These are phyloP conservation scores for Gerris buenoi DNA, from an alignment of 1,140 invertebrate species.

Conservation along the genomic window DNA sequence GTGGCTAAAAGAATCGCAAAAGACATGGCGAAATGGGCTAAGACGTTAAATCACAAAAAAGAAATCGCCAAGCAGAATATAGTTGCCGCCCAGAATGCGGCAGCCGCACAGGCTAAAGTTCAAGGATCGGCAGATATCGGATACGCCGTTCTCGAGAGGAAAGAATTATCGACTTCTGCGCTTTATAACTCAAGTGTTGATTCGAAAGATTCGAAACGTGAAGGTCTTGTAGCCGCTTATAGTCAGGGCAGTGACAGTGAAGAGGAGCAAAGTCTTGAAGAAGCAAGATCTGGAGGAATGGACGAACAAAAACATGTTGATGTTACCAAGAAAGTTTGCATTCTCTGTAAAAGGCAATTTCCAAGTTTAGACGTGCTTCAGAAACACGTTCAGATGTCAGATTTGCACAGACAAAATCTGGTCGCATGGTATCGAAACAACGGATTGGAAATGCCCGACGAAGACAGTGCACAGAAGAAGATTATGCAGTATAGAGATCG, in stretches of 20 bases:
- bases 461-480: conserved; percentile 35
- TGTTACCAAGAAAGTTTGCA: conserved; percentile 77
- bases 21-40: conserved; percentile 92
- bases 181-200: conserved; percentile 8
- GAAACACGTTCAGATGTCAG: conserved; percentile 85
- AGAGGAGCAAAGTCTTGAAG: conserved; percentile 43
- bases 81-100: conserved; percentile 36
- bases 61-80: conserved; percentile 56
- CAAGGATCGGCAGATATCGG: conserved; percentile 75
- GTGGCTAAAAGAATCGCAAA: conserved; percentile 96
- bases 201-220: conserved; percentile 8
- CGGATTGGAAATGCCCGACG: conserved; percentile 35
- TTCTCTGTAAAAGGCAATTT: conserved; percentile 91
- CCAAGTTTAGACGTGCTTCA: conserved; percentile 71
- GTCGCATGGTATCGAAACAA: conserved; percentile 44
- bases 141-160: conserved; percentile 64
- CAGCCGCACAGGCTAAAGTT: conserved; percentile 18
- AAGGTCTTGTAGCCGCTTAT: conserved; percentile 54
- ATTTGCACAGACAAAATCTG: conserved; percentile 89
- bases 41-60: conserved; percentile 92
- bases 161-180: conserved; percentile 14
- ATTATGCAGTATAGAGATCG: conserved; percentile 87
- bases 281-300: conserved; percentile 26
- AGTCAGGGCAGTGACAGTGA: conserved; percentile 51
- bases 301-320: conserved; percentile 45